phyloP scores from a whole-genome alignment of 2,888 invertebrate genomes.

The Cephus runcator region DNA sequence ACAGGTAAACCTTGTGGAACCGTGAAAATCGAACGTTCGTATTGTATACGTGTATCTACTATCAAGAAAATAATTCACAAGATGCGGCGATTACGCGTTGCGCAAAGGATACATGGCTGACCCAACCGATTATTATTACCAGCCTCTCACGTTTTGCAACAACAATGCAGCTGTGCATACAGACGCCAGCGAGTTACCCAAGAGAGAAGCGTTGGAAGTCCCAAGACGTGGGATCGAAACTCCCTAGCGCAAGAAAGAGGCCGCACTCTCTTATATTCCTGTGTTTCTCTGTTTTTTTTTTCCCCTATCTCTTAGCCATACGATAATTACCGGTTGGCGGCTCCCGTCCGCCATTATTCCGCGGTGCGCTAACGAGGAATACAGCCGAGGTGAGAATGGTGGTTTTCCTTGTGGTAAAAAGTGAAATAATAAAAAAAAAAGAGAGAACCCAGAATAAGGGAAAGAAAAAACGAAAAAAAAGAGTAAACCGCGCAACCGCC shows the following conservation, averaged over 20 bases:
- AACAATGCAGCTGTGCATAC: slow-evolving; percentile 47
- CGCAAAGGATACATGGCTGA: background rate
- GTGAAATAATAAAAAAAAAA: background rate
- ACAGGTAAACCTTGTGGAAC: background rate
- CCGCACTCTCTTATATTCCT: background rate
- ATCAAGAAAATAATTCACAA: background rate
- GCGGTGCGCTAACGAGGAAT: slow-evolving; percentile 38
- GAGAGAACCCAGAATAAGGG: background rate
- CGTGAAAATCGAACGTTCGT: background rate
- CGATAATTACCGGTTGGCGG: slow-evolving; percentile 39
- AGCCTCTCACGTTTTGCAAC: slow-evolving; percentile 45
- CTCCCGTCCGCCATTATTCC: slow-evolving; percentile 35
- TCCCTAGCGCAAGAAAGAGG: slow-evolving; percentile 12
- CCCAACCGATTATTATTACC: slow-evolving; percentile 24
- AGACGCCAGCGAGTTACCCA: slow-evolving; percentile 37
- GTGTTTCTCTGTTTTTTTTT: background rate
- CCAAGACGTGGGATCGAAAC: slow-evolving; percentile 41
- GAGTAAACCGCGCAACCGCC: background rate
- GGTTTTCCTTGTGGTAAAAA: background rate
- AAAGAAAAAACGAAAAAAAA: background rate
- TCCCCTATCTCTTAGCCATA: slow-evolving; percentile 13
- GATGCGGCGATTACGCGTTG: background rate
- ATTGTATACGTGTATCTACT: background rate
- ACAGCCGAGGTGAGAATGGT: slow-evolving; percentile 32
- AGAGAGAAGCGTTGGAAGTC: slow-evolving; percentile 31